These are phyloP conservation scores for Macrophya alboannulata DNA, from an alignment of 2,888 invertebrate genomes.

Conservation along the genomic window DNA sequence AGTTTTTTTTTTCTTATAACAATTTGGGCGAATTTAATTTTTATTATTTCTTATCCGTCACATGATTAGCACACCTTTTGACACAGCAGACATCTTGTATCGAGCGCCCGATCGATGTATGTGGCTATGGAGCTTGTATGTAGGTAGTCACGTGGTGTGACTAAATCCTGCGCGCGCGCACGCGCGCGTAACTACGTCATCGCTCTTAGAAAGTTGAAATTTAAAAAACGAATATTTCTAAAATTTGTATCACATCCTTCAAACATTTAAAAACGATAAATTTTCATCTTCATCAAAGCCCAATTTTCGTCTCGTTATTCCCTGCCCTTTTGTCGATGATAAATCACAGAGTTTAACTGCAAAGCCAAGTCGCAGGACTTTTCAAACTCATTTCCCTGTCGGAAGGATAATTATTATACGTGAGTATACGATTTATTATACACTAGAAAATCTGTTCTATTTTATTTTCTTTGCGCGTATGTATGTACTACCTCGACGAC, in stretches of 20 bases:
- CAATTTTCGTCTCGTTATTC: neutral
- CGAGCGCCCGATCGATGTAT: no score
- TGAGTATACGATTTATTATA: neutral
- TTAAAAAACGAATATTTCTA: neutral
- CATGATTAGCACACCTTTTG: constrained; percentile 75
- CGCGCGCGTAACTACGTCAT: neutral
- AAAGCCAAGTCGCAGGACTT: constrained; percentile 4
- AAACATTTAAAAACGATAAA: neutral
- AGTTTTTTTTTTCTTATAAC: constrained; percentile 50
- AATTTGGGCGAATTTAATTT: constrained; percentile 52
- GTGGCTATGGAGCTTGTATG: no score
- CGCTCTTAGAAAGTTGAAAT: neutral
- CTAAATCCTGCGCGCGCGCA: neutral
- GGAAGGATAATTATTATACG: neutral
- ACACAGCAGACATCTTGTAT: constrained; percentile 76
- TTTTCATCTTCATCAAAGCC: neutral
- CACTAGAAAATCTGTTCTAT: neutral
- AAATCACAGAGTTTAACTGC: neutral
- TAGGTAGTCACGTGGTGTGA: constrained; percentile 14
- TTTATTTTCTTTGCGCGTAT: neutral
- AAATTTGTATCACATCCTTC: neutral
- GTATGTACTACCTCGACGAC: constrained; percentile 22
- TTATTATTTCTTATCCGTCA: constrained; percentile 57
- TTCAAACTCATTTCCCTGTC: constrained; percentile 46
- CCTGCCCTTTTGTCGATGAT: neutral